Conservation (phyloP, 2,797 vertebrate genomes). For the Cryptoprocta ferox region DNA sequence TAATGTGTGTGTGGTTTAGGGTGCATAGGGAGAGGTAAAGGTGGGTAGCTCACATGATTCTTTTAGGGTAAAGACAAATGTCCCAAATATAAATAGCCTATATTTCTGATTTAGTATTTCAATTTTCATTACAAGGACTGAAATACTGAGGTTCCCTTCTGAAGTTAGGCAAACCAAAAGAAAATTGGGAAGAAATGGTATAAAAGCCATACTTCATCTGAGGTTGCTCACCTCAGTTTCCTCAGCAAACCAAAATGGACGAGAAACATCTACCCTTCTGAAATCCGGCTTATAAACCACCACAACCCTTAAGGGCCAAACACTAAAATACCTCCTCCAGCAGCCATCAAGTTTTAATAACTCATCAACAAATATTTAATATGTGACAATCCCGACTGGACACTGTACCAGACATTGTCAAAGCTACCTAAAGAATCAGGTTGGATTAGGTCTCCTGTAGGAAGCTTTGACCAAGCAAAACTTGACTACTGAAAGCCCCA, state of each 20-base stretch:
- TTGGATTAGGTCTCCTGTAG: background rate
- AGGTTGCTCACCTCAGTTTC: background rate
- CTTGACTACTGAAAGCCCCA: background rate
- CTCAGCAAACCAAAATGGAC: background rate
- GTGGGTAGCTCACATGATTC: background rate
- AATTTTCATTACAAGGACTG: background rate
- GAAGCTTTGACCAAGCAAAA: background rate
- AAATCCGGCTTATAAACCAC: background rate
- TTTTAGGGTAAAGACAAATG: constrained; percentile 15
- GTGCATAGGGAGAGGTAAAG: background rate
- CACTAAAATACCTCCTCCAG: background rate
- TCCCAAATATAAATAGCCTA: background rate
- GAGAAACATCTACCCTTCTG: background rate
- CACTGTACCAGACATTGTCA: background rate
- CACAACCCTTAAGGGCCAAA: background rate
- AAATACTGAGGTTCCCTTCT: background rate
- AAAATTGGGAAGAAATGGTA: background rate
- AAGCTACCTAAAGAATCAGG: background rate
- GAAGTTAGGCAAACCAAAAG: background rate
- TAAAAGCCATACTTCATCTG: background rate
- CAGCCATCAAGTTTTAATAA: background rate
- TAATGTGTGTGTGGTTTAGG: background rate
- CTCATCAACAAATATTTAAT: background rate
- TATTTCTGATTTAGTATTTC: background rate
- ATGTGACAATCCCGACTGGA: background rate